phyloP scores from a whole-genome alignment of 2,113 vertebrate genomes.

The Coregonus clupeaformis region DNA sequence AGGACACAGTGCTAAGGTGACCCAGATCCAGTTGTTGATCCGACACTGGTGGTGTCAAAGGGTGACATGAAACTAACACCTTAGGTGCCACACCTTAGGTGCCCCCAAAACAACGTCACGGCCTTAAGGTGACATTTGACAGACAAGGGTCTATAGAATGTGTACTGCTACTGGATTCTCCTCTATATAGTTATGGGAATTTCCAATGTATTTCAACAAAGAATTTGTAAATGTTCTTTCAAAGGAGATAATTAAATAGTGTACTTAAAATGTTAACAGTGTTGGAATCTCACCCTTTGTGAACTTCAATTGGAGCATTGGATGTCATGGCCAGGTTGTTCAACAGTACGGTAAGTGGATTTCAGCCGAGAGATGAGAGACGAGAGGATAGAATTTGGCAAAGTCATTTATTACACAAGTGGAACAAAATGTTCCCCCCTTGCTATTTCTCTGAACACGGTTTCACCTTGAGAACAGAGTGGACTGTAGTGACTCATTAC shows the following conservation, averaged over 20 bases:
- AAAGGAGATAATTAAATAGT: too few species aligned
- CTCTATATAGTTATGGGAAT: too few species aligned
- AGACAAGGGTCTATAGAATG: not conserved
- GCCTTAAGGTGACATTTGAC: too few species aligned
- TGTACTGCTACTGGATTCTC: not conserved
- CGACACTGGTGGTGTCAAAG: conserved; percentile 1
- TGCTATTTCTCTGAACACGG: not conserved
- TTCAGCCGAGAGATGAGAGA: not conserved
- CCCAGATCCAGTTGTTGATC: conserved; percentile 11
- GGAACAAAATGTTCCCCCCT: not conserved
- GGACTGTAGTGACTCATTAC: not conserved
- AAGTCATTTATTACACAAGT: not conserved
- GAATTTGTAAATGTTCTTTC: too few species aligned
- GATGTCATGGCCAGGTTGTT: too few species aligned
- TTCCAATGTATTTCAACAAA: too few species aligned
- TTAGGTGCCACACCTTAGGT: not conserved
- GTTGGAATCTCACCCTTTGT: too few species aligned
- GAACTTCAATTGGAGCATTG: too few species aligned
- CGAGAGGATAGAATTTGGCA: not conserved
- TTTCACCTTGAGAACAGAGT: not conserved
- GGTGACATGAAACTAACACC: not conserved
- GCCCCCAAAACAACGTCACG: not conserved
- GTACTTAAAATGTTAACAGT: too few species aligned
- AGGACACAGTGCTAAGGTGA: conserved; percentile 18
- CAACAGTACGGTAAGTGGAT: not conserved